Percentiles rank a stretch among this genome's conserved stretches.
Evolutionary conservation across 2,797 vertebrate genomes (phyloP).

Genomic region (Lophius americanus): DNA sequence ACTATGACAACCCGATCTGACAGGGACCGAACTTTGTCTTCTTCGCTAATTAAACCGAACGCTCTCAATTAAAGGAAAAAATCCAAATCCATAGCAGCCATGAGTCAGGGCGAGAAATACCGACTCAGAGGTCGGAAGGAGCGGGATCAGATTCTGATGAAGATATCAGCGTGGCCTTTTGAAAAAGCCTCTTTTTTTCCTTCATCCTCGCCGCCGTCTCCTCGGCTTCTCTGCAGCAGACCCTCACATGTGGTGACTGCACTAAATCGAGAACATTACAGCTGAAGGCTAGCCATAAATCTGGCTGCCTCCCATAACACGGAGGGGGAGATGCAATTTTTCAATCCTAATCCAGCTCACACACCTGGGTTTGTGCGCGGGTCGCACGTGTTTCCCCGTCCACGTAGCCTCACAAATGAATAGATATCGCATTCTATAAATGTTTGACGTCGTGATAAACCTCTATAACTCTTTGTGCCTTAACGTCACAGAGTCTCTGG

Average conservation of each 20-base stretch:
- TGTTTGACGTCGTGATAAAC: slow-evolving; percentile 13
- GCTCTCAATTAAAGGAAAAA: slow-evolving; percentile 54
- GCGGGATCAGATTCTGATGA: slow-evolving; percentile 41
- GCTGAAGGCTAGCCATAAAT: slow-evolving; percentile 73
- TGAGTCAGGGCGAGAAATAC: background rate
- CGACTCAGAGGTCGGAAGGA: slow-evolving; percentile 20
- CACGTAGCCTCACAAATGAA: slow-evolving; percentile 32
- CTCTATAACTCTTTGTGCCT: background rate
- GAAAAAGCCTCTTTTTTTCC: background rate
- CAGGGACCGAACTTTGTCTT: slow-evolving; percentile 41
- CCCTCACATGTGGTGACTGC: slow-evolving; percentile 36
- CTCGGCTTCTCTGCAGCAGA: slow-evolving; percentile 5
- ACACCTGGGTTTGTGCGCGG: background rate
- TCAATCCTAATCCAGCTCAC: slow-evolving; percentile 52
- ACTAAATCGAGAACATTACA: slow-evolving; percentile 65
- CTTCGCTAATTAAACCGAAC: slow-evolving; percentile 60
- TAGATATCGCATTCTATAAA: slow-evolving; percentile 5
- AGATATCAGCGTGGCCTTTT: slow-evolving; percentile 12
- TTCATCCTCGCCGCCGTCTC: background rate
- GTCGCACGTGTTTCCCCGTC: slow-evolving; percentile 19
- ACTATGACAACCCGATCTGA: slow-evolving; percentile 51
- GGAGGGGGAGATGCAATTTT: slow-evolving; percentile 37
- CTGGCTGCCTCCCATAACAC: slow-evolving; percentile 58
- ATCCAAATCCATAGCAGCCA: slow-evolving; percentile 13
- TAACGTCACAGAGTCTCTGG: too few relatives aligned